These are phyloP conservation scores for Tetrax tetrax DNA, from an alignment of 2,113 vertebrate species.

Conservation along the genomic window DNA sequence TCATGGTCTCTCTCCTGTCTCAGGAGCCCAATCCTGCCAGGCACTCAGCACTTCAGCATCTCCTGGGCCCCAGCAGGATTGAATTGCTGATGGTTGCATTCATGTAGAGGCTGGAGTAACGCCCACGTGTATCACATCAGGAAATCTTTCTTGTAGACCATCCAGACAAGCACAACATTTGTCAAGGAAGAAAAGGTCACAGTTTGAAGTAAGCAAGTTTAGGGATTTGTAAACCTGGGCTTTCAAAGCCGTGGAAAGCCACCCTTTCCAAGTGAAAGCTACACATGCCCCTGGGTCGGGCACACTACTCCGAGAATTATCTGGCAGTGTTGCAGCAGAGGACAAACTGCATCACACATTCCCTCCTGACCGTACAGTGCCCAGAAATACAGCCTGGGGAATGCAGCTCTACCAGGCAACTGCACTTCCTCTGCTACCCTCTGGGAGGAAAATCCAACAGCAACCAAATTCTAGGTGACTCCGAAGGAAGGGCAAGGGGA, in stretches of 20 bases:
- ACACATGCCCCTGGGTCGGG: neutral
- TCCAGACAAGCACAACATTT: conserved; percentile 16
- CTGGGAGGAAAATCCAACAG: conserved; percentile 52
- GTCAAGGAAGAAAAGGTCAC: neutral
- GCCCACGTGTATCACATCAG: neutral
- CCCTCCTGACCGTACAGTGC: neutral
- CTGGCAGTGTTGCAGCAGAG: neutral
- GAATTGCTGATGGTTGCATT: neutral
- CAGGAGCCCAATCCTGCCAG: neutral
- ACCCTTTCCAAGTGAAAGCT: neutral
- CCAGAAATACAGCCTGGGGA: neutral
- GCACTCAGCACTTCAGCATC: neutral
- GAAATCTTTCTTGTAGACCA: conserved; percentile 25
- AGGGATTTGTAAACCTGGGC: neutral
- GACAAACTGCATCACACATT: neutral
- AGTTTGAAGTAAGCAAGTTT: neutral
- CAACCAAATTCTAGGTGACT: neutral
- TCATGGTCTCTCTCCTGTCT: neutral
- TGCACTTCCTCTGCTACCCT: conserved; percentile 36
- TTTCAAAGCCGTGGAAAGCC: neutral
- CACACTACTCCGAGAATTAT: neutral
- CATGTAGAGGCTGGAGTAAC: neutral
- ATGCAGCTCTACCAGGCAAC: conserved; percentile 31
- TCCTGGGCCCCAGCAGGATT: neutral
- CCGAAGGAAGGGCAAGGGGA: neutral